Evolutionary conservation across 2,113 vertebrate species (phyloP).

Genomic region (Ammodytes dubius): DNA sequence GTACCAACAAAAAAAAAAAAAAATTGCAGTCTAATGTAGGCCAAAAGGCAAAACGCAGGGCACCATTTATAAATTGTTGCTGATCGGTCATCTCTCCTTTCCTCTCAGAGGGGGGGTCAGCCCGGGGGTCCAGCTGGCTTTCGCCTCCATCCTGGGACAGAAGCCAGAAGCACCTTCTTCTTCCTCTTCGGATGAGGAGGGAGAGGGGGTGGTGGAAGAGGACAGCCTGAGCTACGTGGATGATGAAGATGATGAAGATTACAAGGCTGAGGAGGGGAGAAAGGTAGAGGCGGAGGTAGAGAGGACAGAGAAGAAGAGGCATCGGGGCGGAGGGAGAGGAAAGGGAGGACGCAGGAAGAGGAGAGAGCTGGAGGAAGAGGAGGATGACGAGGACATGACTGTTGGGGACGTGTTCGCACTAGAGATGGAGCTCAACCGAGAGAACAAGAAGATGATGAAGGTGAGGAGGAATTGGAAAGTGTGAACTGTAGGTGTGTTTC

Average conservation of each 20-base stretch:
- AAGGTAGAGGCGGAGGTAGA: background rate
- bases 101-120: constrained; percentile 90
- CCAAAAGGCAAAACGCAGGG: no score
- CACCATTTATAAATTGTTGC: no score
- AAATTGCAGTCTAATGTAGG: no score
- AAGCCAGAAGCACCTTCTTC: constrained; percentile 77
- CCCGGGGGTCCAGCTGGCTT: constrained; percentile 93
- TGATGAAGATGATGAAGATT: constrained; percentile 70
- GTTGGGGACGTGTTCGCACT: constrained; percentile 95
- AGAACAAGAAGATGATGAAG: constrained; percentile 98
- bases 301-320: constrained; percentile 60
- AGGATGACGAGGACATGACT: constrained; percentile 84
- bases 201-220: constrained; percentile 86
- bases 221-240: constrained; percentile 75
- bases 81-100: background rate
- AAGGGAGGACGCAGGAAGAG: constrained; percentile 72
- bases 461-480: constrained; percentile 80
- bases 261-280: constrained; percentile 10
- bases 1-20: no score
- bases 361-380: constrained; percentile 77
- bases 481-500: background rate
- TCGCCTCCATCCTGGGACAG: constrained; percentile 95
- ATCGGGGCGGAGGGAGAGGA: constrained; percentile 2
- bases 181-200: constrained; percentile 84
- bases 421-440: constrained; percentile 97